Evolutionary conservation across 2,888 invertebrate genomes (phyloP), one percentile per base, ranked within the genome.

Genomic region (Lithophane leautieri): DNA sequence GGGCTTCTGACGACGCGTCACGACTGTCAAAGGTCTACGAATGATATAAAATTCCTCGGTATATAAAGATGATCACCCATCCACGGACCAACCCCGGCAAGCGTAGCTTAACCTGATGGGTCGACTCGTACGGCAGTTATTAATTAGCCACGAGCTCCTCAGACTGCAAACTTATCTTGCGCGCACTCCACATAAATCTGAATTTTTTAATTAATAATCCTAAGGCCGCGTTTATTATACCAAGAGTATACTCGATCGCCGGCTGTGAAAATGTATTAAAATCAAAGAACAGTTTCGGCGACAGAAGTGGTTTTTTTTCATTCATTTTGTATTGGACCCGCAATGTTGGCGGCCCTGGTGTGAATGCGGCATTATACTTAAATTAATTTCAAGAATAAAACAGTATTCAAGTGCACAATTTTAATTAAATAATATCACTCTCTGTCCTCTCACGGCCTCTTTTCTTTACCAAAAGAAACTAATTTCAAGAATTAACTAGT

Each of bases 351-450:
- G 14, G 58, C 28, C 16, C 0, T 25, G 28, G 25, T 25, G 7
- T 25, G 25, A 58, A 25, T 14, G 16, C 8, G 58, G 58, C 4
- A 34, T 12, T 11, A 34, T 40, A n/a, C 14, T n/a, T 8, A 14
- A 54, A 65, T 47, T 12, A 4, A n/a, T 4, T 4, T 58, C 3
- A 8, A 50, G 2, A 68, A 70, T 67, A 75, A 83, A 73, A 79
- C 42, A 28, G 9, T 44, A 60, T 52, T 56, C 11, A 68, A 65
- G 1, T 73, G 72, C 70, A 60, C 19, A 47, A 56, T 11, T 40
- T 66, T 70, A n/a, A 61, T 78, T 60, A 47, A 70, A 73, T 74
- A 52, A 50, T 7, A 72, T 25, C 19, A 58, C 25, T 52, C 4
- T 9, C 0, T 11, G 34, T 71, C 7, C 12, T 44, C 22, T 58